Percentiles rank a stretch among this genome's conserved stretches.
phyloP scores from a whole-genome alignment of 1,140 invertebrate species.

The Polypedilum pembai region DNA sequence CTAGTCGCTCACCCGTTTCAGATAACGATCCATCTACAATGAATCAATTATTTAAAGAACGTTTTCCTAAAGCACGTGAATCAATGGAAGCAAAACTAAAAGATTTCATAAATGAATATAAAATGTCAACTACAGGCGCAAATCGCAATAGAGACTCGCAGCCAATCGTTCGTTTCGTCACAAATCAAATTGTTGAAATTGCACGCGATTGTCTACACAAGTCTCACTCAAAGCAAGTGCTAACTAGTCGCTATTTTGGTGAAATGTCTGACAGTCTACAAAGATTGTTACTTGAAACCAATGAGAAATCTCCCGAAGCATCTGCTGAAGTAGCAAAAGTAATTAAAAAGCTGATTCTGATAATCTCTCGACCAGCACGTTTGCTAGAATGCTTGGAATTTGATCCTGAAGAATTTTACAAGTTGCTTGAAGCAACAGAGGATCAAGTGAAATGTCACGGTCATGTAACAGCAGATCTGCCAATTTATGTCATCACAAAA shows the following conservation, averaged over 20 bases:
- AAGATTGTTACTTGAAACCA: slow-evolving; percentile 75
- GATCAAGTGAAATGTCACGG: slow-evolving; percentile 83
- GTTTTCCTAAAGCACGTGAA: slow-evolving; percentile 93
- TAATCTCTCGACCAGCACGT: slow-evolving; percentile 93
- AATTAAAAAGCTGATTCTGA: slow-evolving; percentile 86
- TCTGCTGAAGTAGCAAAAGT: slow-evolving; percentile 73
- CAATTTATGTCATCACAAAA: slow-evolving; percentile 96
- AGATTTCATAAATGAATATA: slow-evolving; percentile 67
- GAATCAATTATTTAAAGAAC: slow-evolving; percentile 93
- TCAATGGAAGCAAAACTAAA: slow-evolving; percentile 90
- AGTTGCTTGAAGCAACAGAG: slow-evolving; percentile 94
- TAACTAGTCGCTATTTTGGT: slow-evolving; percentile 87
- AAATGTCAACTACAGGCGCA: slow-evolving; percentile 47
- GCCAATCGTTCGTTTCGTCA: slow-evolving; percentile 77
- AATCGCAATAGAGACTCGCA: slow-evolving; percentile 56
- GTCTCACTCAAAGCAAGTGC: slow-evolving; percentile 83
- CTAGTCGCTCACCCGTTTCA: slow-evolving; percentile 64
- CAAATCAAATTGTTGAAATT: slow-evolving; percentile 91
- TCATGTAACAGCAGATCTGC: slow-evolving; percentile 86
- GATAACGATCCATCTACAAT: slow-evolving; percentile 94
- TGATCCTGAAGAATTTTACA: slow-evolving; percentile 98
- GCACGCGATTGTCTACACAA: slow-evolving; percentile 91
- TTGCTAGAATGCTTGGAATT: slow-evolving; percentile 97
- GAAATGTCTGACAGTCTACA: slow-evolving; percentile 95
- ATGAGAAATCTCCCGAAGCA: slow-evolving; percentile 83